These are phyloP conservation scores for Hecatera dysodea DNA, from an alignment of 2,888 invertebrate species.

Conservation along the genomic window DNA sequence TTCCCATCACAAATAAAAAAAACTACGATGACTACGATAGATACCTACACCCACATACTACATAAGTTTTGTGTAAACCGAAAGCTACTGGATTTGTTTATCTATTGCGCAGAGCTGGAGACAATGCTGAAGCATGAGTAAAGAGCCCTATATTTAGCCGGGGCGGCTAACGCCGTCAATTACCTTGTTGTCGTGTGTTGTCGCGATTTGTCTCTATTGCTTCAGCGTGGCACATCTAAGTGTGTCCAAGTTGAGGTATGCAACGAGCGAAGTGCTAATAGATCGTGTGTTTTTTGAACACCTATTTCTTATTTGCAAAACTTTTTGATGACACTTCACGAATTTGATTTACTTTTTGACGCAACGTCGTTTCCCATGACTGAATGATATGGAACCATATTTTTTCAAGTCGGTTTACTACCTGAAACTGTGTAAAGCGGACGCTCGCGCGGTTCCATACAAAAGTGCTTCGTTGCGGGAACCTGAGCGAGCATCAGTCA, in stretches of 20 bases:
- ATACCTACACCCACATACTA: too few relatives aligned
- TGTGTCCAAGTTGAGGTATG: slow-evolving; percentile 42
- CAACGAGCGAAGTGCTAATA: slow-evolving; percentile 39
- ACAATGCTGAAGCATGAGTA: slow-evolving; percentile 72
- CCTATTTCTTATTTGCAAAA: slow-evolving; percentile 10
- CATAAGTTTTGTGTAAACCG: neutral
- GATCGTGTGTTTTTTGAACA: slow-evolving; percentile 25
- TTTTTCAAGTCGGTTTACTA: too few relatives aligned
- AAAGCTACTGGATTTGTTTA: slow-evolving; percentile 44
- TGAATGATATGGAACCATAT: too few relatives aligned
- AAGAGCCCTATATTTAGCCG: slow-evolving; percentile 77
- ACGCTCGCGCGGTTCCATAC: too few relatives aligned
- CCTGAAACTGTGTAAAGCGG: too few relatives aligned
- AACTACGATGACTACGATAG: too few relatives aligned
- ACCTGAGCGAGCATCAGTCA: too few relatives aligned
- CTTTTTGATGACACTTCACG: neutral
- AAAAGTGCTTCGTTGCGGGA: too few relatives aligned
- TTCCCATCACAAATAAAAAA: too few relatives aligned
- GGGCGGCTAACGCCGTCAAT: slow-evolving; percentile 66
- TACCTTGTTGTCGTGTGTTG: slow-evolving; percentile 52
- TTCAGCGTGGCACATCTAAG: slow-evolving; percentile 40
- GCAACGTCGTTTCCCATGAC: neutral
- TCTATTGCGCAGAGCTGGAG: slow-evolving; percentile 55
- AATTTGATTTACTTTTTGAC: neutral
- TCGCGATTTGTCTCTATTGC: slow-evolving; percentile 61